Base-by-base conservation (phyloP, 2,113 vertebrate species). In the Rhadina sibilatrix region DNA sequence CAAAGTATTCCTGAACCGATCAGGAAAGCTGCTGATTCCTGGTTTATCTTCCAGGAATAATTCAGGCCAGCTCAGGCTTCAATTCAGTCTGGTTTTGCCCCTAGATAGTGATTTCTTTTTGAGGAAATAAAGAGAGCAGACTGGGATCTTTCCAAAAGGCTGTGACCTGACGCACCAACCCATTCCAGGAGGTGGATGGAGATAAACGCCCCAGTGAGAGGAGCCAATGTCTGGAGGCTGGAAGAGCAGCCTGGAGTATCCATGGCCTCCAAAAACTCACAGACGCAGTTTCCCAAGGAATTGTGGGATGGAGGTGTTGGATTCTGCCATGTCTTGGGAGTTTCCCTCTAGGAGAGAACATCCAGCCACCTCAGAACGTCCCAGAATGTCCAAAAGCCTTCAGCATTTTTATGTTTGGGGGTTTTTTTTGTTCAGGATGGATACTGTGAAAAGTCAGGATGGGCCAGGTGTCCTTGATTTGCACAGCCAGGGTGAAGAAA, bases 381-480 rank as follows among this genome's bases (percentile, higher is more conserved):
- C 85, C 23, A 42, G 33, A 69, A 5, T 54, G 38, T 38, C 83
- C 85, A 37, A 75, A 71, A 72, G 22, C 56, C 37, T 74, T 59
- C 1, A 5, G 42, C 59, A 11, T 88, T 66, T 63, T 27, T 63
- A 44, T 65, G 31, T 27, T 6, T 10, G 10, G 7, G 22, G 3
- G 23, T 35, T 57, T 25, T 18, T 52, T 64, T 40, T 66, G 24
- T 77, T 31, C 22, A 64, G 64, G 79, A 42, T 1, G 42, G 75
- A 70, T 74, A 9, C n/a, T 56, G 60, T 74, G 68, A 90, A 78
- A 90, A 83, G 76, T 66, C 56, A 83, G 64, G 61, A 83, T 49
- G 76, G 56, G n/a, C 76, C 85, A 90, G 85, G 22, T 88, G 85
- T 94, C 89, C 80, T 81, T 80, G 59, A 93, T 93, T 81, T 89